Evolutionary conservation across 2,888 invertebrate genomes (phyloP), one percentile per base, ranked within the genome.

Genomic region (Thymelicus lineola): DNA sequence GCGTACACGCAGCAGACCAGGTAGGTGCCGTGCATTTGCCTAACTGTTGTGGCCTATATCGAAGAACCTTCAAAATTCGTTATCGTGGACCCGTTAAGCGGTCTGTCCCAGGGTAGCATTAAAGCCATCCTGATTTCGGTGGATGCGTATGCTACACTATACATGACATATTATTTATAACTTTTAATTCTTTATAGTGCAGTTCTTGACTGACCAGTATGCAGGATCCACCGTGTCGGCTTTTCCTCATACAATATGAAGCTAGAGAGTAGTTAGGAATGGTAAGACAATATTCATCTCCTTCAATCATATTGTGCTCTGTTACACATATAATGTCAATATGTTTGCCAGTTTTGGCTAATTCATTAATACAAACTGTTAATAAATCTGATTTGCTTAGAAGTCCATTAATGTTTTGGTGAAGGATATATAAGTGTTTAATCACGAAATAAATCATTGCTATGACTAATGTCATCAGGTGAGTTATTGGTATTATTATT

Each of bases 371-470:
- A 53, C 20, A 20, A 7, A 53, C 5, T 20, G 53, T 20, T 4
- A 53, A 10, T 1, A 53, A 20, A 12, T 53, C 53, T 1, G 20
- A 53, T 53, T 53, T 53, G 10, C 7, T 7, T 20, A 53, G 7
- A 3, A 53, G 53, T 53, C 53, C 53, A 20, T 53, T 53, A 53
- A 53, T 53, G 9, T 53, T 20, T 20, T 53, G 53, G 4, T 17
- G 53, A 17, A 53, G 17, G 2, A 53, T 3, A 10, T 20, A 53
- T 9, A 20, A 20, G 10, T 53, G 12, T 1, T 15, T 50, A 50
- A 15, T 50, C 17, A 50, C 50, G 50, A 50, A 50, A 50, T 15
- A 50, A 50, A 15, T 50, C n/a, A n/a, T n/a, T n/a, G n/a, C n/a
- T n/a, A n/a, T n/a, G n/a, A n/a, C n/a, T n/a, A n/a, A n/a, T n/a